These are phyloP conservation scores for Eupithecia subumbrata DNA, from an alignment of 2,888 invertebrate species.

Conservation along the genomic window DNA sequence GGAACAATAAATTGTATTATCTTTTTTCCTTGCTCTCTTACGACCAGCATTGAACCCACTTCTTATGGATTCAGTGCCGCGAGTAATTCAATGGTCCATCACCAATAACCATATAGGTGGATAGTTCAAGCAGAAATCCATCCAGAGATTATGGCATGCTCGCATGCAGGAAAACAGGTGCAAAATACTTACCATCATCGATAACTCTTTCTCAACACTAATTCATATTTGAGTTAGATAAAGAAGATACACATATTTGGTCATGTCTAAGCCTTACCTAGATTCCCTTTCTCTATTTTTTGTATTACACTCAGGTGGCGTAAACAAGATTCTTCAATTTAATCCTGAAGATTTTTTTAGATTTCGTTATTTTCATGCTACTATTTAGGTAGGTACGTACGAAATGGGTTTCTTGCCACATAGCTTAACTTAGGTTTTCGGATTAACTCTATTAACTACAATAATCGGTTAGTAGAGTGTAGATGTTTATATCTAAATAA, in stretches of 20 bases:
- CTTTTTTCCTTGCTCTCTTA: neutral
- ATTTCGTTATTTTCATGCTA: neutral
- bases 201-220: conserved; percentile 53
- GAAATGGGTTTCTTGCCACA: too few relatives aligned
- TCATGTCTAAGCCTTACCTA: conserved; percentile 53
- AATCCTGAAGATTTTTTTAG: neutral
- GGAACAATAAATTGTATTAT: neutral
- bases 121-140: neutral
- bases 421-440: too few relatives aligned
- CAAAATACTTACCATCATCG: neutral
- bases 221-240: conserved; percentile 59
- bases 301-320: neutral
- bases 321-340: neutral
- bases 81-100: neutral
- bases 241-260: conserved; percentile 63
- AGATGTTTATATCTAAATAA: too few relatives aligned
- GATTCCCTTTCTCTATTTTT: conserved; percentile 43
- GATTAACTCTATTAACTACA: too few relatives aligned
- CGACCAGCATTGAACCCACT: neutral
- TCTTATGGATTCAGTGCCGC: neutral
- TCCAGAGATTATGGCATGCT: neutral
- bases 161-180: neutral
- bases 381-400: too few relatives aligned
- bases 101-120: neutral
- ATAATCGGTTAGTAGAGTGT: too few relatives aligned